phyloP scores from a whole-genome alignment of 2,113 vertebrate genomes.

The Callipepla californica region DNA sequence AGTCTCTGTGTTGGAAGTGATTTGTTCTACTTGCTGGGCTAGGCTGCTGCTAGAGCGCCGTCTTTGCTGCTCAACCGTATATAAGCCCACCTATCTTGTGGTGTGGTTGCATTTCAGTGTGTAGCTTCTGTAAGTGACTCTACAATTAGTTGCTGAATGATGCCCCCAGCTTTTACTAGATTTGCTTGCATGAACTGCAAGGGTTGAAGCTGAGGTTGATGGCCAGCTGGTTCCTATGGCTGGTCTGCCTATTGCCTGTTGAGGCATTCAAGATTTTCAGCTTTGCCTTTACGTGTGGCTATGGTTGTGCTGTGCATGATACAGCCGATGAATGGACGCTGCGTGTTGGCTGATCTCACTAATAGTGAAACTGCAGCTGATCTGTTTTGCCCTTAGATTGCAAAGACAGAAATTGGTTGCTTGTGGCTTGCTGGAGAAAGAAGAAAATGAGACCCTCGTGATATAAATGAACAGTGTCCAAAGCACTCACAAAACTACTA shows the following conservation, averaged over 20 bases:
- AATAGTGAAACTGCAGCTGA: neutral
- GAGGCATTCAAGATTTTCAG: neutral
- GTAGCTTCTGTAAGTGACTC: neutral
- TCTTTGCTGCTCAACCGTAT: neutral
- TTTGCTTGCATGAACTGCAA: neutral
- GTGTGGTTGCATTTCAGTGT: neutral
- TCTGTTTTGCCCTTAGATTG: neutral
- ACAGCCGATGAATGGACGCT: neutral
- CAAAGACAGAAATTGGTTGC: neutral
- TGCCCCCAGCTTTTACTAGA: neutral
- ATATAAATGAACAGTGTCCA: neutral
- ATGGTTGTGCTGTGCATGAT: neutral
- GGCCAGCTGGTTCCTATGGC: neutral
- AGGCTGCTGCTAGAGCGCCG: neutral
- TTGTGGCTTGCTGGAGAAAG: neutral
- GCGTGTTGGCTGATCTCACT: neutral
- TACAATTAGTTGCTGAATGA: neutral
- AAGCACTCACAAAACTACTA: neutral
- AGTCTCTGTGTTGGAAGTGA: neutral
- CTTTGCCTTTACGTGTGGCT: neutral
- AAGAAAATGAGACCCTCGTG: neutral
- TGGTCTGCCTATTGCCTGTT: neutral
- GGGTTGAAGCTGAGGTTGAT: neutral
- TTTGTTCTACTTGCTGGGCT: neutral
- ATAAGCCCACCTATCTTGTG: neutral